Base-by-base conservation (phyloP, 2,113 vertebrate genomes). In the Euleptes europaea region DNA sequence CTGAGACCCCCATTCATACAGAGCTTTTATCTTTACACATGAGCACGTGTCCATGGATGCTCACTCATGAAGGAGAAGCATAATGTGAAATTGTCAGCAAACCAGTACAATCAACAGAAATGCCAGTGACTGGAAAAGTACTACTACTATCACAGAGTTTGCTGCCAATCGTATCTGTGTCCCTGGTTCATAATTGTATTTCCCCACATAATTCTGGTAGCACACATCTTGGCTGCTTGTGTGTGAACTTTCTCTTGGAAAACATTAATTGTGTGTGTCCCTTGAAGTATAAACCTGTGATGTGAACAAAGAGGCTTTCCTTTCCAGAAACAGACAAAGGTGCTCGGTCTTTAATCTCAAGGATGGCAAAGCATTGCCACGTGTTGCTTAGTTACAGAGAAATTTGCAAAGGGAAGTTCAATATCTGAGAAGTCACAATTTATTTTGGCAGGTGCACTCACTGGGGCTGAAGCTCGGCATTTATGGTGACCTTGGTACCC, bases 401-500 rank as follows among this genome's bases (percentile, higher is more conserved):
- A 44, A 44, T 5, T 44, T 44, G 44, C 44, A 44, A 44, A 44
- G 9, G 44, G 44, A 44, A 44, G 23, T 1, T 23, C 11, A 28
- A 71, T 0, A 0, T 84, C 33, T 67, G 33, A 87, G 83, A 75
- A 76, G 84, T 33, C 35, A 57, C 86, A 54, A 86, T 6, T 4
- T 86, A 11, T 81, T 42, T 47, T 78, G 0, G 0, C 89, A 97
- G 97, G 85, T 97, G 89, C 98, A 99, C 4, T 95, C 97, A 77
- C 95, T 96, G 28, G 98, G 98, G 17, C 94, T 99, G 47, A 98
- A 98, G 89, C 94, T 99, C 91, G 98, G 98, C 70, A 98, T 99
- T 95, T 99, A 99, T 0, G 97, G 89, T 0, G 98, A 99, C 94
- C 77, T 99, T 93, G 98, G 98, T 74, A 97, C 89, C 2, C 77